These are phyloP conservation scores for Ostrea denselamellosa DNA, from an alignment of 1,140 invertebrate species.

Conservation along the genomic window DNA sequence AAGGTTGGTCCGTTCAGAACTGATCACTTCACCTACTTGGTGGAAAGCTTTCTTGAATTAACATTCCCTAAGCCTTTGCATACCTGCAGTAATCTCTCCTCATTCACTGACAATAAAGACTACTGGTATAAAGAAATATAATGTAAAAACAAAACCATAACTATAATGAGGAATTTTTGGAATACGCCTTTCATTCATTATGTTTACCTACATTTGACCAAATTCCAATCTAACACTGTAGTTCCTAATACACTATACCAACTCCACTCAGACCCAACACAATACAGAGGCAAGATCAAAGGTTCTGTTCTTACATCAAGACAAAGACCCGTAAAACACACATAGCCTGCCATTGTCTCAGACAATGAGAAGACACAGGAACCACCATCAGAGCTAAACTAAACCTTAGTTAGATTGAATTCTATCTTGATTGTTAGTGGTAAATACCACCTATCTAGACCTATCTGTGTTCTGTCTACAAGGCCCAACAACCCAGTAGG, in stretches of 20 bases:
- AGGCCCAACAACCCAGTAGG: slow-evolving; percentile 9
- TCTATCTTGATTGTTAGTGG: neutral
- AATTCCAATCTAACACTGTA: slow-evolving; percentile 5
- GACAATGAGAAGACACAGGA: neutral
- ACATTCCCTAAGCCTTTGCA: too few species aligned
- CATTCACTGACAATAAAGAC: neutral
- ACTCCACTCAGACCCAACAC: neutral
- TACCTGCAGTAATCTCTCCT: too few species aligned
- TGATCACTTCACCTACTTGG: too few species aligned
- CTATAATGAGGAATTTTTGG: neutral
- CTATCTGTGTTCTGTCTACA: slow-evolving; percentile 19
- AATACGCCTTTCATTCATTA: neutral
- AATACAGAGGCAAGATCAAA: neutral
- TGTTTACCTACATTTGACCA: neutral
- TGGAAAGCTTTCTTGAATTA: too few species aligned
- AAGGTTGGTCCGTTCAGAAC: neutral
- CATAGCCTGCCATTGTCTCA: neutral
- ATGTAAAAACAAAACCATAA: neutral
- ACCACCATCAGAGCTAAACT: slow-evolving; percentile 17
- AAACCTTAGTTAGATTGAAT: neutral
- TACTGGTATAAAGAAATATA: neutral
- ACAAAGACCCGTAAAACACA: slow-evolving; percentile 26
- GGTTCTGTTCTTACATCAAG: slow-evolving; percentile 2
- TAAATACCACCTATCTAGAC: slow-evolving; percentile 34
- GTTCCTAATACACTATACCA: slow-evolving; percentile 11